Conservation (phyloP, 2,888 invertebrate genomes). For the Pyrocoelia pectoralis region DNA sequence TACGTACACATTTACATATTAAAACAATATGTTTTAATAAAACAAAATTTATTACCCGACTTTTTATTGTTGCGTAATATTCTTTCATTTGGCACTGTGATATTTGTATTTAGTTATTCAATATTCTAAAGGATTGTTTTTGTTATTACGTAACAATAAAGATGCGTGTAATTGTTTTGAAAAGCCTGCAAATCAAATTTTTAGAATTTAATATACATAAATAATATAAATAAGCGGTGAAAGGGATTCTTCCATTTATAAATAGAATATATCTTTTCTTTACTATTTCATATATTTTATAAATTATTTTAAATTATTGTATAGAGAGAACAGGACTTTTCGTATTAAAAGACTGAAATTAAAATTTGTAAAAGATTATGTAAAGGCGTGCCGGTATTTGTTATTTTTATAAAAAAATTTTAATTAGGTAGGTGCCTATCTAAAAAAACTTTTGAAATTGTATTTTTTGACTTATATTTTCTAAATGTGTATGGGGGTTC, state of each 20-base stretch:
- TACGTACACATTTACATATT: slow-evolving; percentile 27
- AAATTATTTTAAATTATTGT: slow-evolving; percentile 44
- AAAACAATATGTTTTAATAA: slow-evolving; percentile 21
- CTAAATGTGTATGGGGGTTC: too few species aligned
- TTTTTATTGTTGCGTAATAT: slow-evolving; percentile 24
- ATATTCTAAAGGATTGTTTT: slow-evolving; percentile 32
- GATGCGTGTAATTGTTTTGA: slow-evolving; percentile 19
- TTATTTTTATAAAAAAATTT: not conserved
- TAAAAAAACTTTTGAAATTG: not conserved
- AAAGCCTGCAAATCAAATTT: slow-evolving; percentile 39
- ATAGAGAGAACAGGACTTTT: slow-evolving; percentile 50
- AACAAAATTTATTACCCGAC: slow-evolving; percentile 15
- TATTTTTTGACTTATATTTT: too few species aligned
- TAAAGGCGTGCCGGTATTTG: slow-evolving; percentile 17
- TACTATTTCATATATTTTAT: slow-evolving; percentile 43
- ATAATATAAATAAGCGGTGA: slow-evolving; percentile 43
- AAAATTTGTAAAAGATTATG: slow-evolving; percentile 29
- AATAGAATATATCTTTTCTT: slow-evolving; percentile 38
- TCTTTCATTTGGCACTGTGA: slow-evolving; percentile 55
- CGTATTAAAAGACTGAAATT: slow-evolving; percentile 54
- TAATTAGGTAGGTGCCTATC: too few species aligned
- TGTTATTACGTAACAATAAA: slow-evolving; percentile 23
- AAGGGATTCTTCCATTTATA: slow-evolving; percentile 46
- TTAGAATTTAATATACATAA: slow-evolving; percentile 34
- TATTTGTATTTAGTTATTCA: slow-evolving; percentile 45